Evolutionary conservation across 2,888 invertebrate species (phyloP), one percentile per base, ranked within the genome.

Genomic region (Agelastica alni): DNA sequence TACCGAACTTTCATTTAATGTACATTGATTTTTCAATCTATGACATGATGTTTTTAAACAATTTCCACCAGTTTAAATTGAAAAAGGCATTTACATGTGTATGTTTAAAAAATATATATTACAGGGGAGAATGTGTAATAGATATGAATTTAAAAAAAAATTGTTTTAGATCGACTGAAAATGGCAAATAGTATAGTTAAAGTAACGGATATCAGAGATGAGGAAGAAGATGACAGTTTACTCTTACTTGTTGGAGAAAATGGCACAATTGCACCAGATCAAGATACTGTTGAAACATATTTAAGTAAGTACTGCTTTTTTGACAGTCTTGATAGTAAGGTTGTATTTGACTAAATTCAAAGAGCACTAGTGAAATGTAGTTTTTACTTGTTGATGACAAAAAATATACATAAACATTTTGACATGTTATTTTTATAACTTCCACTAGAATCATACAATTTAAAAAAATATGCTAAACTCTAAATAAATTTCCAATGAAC

Each of bases 241-340:
- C 86, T 91, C 69, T 87, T 93, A 75, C 86, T 93, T 74, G 90
- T 92, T 74, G 89, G 89, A 74, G 89, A 91, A 78, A 91, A 92
- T 84, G 92, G 92, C 66, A 86, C 86, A 57, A 81, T 93, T 60
- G 87, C 89, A 56, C 87, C 90, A 32, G 92, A 93, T 77, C 87
- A 88, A 71, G 86, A 88, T 68, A 86, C 89, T 64, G 82, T 93
- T 58, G 87, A 91, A 68, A 87, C 85, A 66, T 81, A 91, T 62
- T 83, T 93, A 78, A 88, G 92, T 92, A 81, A 83, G 83, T 78
- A 52, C n/a, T n/a, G 17, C 18, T 18, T 39, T 17, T 20, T 20
- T 39, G 10, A 39, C 10, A 39, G 7, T 7, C 14, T 13, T 12
- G n/a, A 31, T 7, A 45, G 4, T 45, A 9, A n/a, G n/a, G n/a